Evolutionary conservation across 2,113 vertebrate species (phyloP), one percentile per base, ranked within the genome.

Genomic region (Poicephalus meyeri): DNA sequence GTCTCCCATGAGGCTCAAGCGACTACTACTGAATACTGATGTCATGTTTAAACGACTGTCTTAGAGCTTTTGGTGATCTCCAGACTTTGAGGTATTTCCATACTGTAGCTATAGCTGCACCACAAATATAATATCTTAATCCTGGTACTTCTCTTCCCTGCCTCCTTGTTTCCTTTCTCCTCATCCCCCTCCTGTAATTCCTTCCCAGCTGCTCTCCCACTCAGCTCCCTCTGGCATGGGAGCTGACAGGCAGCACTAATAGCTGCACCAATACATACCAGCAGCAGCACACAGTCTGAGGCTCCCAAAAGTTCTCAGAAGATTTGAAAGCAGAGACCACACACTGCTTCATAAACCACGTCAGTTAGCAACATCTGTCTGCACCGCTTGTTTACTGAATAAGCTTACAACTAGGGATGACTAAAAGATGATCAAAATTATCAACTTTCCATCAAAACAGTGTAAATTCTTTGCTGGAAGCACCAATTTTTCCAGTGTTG

Each of bases 311-410:
- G 11, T 35, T 72, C 50, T 28, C 46, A 49, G 50, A 73, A 19
- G n/a, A 44, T 23, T 35, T 85, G 42, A 46, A 85, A 85, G 31
- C 0, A 1, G 10, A 74, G 12, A 5, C n/a, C 41, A 41, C 4
- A 79, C 52, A 66, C 5, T 41, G 11, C 74, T 61, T 3, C 1
- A 0, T 24, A 76, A 83, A 63, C 24, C 42, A 12, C 20, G 28
- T 26, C 55, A 70, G 50, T 37, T 63, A 49, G 50, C 12, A 42
- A 10, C 31, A 58, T 24, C 56, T 49, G 10, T 66, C 88, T 79
- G 18, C n/a, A 24, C 21, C 0, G 0, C 15, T 60, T 58, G 3
- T 74, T 80, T 79, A 68, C n/a, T 1, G 1, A 70, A 58, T n/a
- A 73, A 87, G 4, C 21, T 60, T 74, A 28, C n/a, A 81, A 24